phyloP scores from a whole-genome alignment of 1,140 invertebrate species.

The Microplitis mediator region DNA sequence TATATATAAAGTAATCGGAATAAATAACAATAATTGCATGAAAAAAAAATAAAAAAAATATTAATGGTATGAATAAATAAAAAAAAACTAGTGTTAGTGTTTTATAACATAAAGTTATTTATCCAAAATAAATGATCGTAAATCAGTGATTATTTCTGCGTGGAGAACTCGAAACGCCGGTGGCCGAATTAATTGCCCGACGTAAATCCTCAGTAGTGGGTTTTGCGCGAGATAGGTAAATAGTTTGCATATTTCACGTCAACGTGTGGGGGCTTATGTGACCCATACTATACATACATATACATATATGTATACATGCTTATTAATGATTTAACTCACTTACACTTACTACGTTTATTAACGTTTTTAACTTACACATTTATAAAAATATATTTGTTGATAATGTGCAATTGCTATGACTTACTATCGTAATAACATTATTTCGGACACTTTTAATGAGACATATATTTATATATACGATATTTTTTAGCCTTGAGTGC shows the following conservation, averaged over 20 bases:
- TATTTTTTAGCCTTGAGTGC: too few species aligned
- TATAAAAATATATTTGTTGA: too few species aligned
- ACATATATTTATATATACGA: too few species aligned
- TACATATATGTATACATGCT: neutral
- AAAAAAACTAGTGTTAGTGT: neutral
- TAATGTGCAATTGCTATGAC: too few species aligned
- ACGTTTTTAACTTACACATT: too few species aligned
- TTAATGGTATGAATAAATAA: neutral
- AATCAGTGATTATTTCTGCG: conserved; percentile 31
- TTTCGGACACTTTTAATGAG: too few species aligned
- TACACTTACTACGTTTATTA: neutral
- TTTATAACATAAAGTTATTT: conserved; percentile 9
- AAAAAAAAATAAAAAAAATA: neutral
- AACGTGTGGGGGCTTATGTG: conserved; percentile 22
- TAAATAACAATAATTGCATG: neutral
- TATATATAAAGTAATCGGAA: neutral
- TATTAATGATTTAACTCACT: neutral
- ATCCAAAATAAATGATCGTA: conserved; percentile 26
- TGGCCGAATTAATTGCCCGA: conserved; percentile 27
- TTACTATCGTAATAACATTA: too few species aligned
- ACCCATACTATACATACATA: neutral
- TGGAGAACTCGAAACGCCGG: conserved; percentile 27
- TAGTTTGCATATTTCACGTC: conserved; percentile 31
- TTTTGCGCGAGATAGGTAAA: conserved; percentile 29
- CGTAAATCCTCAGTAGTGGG: conserved; percentile 23